phyloP scores from a whole-genome alignment of 2,797 vertebrate species.

The Linurgus olivaceus region DNA sequence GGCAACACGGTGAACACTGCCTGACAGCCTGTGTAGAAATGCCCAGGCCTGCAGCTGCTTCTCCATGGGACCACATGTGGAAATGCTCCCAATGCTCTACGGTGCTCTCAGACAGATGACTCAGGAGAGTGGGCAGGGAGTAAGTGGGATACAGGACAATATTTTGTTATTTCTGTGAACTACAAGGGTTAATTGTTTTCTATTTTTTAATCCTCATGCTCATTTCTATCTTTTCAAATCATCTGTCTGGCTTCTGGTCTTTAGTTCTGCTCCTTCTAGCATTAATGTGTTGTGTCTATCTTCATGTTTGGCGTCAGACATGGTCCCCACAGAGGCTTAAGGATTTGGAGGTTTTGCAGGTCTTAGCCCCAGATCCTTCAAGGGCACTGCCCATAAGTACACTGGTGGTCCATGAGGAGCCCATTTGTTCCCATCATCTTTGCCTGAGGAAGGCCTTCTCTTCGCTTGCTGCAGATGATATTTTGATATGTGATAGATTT shows the following conservation, averaged over 20 bases:
- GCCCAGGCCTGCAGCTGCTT: not conserved
- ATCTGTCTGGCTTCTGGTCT: not conserved
- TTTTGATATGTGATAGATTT: not conserved
- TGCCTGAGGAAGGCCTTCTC: not conserved
- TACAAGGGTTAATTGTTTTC: not conserved
- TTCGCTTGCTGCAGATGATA: fast-evolving
- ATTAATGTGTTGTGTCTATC: fast-evolving
- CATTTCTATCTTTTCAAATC: not conserved
- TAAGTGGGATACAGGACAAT: not conserved
- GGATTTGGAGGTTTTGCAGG: not conserved
- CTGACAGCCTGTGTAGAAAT: not conserved
- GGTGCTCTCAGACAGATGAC: fast-evolving
- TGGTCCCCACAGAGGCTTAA: not conserved
- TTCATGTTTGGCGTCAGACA: not conserved
- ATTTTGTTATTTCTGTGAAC: not conserved
- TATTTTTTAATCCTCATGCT: not conserved
- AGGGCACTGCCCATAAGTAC: not conserved
- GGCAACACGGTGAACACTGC: fast-evolving
- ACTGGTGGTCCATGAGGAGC: not conserved
- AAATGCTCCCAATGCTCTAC: not conserved
- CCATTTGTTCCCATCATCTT: not conserved
- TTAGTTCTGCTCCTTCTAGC: not conserved
- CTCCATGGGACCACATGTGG: fast-evolving
- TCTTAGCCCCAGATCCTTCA: not conserved
- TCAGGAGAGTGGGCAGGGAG: not conserved